phyloP scores from a whole-genome alignment of 2,797 vertebrate species.

The Hoplostethus mediterraneus region DNA sequence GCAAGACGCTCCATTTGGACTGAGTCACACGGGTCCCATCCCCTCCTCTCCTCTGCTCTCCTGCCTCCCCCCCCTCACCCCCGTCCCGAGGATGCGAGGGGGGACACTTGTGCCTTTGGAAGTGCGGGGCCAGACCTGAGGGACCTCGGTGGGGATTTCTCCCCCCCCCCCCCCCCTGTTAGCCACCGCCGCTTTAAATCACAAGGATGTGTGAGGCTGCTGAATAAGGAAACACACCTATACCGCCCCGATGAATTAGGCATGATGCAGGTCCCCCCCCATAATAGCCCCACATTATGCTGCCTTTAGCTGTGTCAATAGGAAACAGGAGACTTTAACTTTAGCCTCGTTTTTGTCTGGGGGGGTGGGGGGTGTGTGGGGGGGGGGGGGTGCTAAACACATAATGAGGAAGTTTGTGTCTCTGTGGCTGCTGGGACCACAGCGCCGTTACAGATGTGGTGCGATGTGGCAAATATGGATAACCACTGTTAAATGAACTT shows the following conservation, averaged over 20 bases:
- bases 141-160: slow-evolving; percentile 51
- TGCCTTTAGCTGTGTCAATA: slow-evolving; percentile 72
- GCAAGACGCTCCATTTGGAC: slow-evolving; percentile 95
- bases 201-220: slow-evolving; percentile 61
- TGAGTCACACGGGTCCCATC: slow-evolving; percentile 91
- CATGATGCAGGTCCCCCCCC: slow-evolving; percentile 74
- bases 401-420: slow-evolving; percentile 24
- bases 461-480: slow-evolving; percentile 1
- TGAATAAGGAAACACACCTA: slow-evolving; percentile 74
- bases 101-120: slow-evolving; percentile 66
- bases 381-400: slow-evolving; percentile 8
- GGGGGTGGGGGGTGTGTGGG: slow-evolving; percentile 15
- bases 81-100: slow-evolving; percentile 55
- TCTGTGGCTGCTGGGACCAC: slow-evolving; percentile 5
- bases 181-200: slow-evolving; percentile 65
- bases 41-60: background rate
- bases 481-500: background rate
- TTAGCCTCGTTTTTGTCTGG: slow-evolving; percentile 43
- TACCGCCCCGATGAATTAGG: slow-evolving; percentile 78
- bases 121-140: slow-evolving; percentile 48
- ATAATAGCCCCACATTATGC: slow-evolving; percentile 76
- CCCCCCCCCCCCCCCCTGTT: slow-evolving; percentile 50
- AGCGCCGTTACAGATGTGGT: background rate
- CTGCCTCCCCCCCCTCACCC: slow-evolving; percentile 65
- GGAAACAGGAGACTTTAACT: slow-evolving; percentile 65